Percentiles rank a stretch among this genome's conserved stretches.
These are phyloP conservation scores for Sterrhoptilus dennistouni DNA, from an alignment of 2,113 vertebrate genomes.

Conservation along the genomic window DNA sequence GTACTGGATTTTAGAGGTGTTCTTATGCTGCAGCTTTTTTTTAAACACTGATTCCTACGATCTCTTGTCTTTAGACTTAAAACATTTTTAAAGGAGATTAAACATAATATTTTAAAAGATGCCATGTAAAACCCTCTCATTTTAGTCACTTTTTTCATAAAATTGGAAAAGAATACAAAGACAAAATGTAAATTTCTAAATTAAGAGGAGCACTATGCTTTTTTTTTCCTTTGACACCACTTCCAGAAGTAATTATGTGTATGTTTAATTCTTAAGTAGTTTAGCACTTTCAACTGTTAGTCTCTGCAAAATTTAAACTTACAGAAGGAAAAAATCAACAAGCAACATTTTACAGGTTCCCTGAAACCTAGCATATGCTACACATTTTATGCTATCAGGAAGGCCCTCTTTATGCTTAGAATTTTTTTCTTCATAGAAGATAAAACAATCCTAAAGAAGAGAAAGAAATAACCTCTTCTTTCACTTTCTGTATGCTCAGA, in stretches of 20 bases:
- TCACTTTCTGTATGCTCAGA: neutral
- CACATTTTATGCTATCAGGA: neutral
- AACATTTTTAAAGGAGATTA: neutral
- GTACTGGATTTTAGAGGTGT: neutral
- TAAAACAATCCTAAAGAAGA: neutral
- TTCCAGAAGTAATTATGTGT: conserved; percentile 31
- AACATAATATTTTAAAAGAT: neutral
- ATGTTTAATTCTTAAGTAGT: conserved; percentile 33
- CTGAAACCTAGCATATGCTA: neutral
- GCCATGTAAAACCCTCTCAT: neutral
- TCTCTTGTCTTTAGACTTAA: neutral
- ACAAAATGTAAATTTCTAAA: neutral
- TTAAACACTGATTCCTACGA: neutral
- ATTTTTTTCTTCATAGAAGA: neutral
- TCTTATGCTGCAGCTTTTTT: neutral
- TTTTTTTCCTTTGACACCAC: neutral
- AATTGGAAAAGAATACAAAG: conserved; percentile 2
- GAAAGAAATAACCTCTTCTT: neutral
- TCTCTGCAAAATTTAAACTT: neutral
- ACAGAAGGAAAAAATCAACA: neutral
- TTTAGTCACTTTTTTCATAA: conserved; percentile 15
- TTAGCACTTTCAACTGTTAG: conserved; percentile 37
- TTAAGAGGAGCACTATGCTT: neutral
- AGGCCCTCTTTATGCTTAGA: neutral
- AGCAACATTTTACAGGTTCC: neutral